A percentile compares a stretch with the other conserved stretches of the same genome.
Evolutionary conservation across 2,888 invertebrate genomes (phyloP).

Genomic region (Agonopterix alstromeriana): DNA sequence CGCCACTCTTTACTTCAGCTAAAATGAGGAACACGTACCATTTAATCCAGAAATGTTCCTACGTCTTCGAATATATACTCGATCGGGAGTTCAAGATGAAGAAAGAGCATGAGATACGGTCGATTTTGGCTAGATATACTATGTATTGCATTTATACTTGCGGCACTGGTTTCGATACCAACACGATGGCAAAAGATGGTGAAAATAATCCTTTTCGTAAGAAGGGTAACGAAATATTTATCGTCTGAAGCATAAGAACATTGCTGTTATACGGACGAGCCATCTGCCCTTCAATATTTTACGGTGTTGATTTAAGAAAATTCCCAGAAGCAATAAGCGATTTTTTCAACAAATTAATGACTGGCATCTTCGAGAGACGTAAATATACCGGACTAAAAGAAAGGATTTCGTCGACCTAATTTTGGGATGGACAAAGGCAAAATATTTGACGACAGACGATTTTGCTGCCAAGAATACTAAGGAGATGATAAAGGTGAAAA

Average conservation of each 20-base stretch:
- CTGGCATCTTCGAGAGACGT: background rate
- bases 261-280: constrained; percentile 24
- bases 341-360: background rate
- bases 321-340: constrained; percentile 20
- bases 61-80: constrained; percentile 31
- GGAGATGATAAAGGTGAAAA: no score
- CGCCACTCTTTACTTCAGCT: constrained; percentile 44
- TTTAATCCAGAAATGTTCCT: constrained; percentile 34
- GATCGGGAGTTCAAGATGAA: constrained; percentile 17
- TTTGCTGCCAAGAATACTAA: no score
- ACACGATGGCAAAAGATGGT: constrained; percentile 26
- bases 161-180: constrained; percentile 45
- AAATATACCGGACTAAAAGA: no score
- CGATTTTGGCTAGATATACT: constrained; percentile 34
- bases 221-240: constrained; percentile 34
- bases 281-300: constrained; percentile 47
- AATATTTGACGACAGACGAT: no score
- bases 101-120: constrained; percentile 25
- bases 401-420: no score
- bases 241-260: constrained; percentile 22
- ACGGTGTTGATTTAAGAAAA: constrained; percentile 28
- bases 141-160: constrained; percentile 47
- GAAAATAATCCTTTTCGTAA: constrained; percentile 29
- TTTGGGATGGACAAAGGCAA: no score
- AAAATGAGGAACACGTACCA: constrained; percentile 60